Evolutionary conservation across 2,113 vertebrate species (phyloP).

Genomic region (Theristicus caerulescens): DNA sequence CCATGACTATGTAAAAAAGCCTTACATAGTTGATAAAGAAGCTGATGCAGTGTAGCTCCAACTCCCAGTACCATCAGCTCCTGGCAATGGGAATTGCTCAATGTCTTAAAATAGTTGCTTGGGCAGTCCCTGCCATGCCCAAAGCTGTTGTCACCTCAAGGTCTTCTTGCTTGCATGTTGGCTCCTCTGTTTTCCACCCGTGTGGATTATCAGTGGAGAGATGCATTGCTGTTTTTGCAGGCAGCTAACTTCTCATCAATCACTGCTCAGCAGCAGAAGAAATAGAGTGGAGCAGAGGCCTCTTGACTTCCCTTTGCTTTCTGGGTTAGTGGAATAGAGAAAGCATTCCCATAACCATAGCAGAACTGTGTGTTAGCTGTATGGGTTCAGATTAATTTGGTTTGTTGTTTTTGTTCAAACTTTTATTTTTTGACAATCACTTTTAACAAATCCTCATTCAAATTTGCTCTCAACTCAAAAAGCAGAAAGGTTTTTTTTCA

Average conservation of each 20-base stretch:
- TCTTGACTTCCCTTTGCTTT: background rate
- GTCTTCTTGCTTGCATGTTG: background rate
- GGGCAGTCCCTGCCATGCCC: background rate
- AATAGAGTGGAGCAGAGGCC: fast-evolving
- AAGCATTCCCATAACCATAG: background rate
- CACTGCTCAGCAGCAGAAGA: background rate
- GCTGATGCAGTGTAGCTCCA: background rate
- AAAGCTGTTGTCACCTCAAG: background rate
- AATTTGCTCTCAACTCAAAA: background rate
- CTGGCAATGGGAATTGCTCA: background rate
- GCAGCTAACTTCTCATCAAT: background rate
- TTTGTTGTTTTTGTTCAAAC: background rate
- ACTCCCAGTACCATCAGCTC: background rate
- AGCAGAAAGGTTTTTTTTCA: background rate
- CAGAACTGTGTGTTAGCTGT: background rate
- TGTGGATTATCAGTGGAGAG: background rate
- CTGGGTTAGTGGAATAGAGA: background rate
- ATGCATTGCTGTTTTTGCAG: background rate
- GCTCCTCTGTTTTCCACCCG: background rate
- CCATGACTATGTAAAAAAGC: background rate
- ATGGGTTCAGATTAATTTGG: background rate
- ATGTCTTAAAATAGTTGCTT: background rate
- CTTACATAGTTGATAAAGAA: background rate
- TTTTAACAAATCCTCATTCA: background rate
- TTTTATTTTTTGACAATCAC: background rate